Base-by-base conservation (phyloP, 2,113 vertebrate species). In the Pomatorhinus ruficollis region DNA sequence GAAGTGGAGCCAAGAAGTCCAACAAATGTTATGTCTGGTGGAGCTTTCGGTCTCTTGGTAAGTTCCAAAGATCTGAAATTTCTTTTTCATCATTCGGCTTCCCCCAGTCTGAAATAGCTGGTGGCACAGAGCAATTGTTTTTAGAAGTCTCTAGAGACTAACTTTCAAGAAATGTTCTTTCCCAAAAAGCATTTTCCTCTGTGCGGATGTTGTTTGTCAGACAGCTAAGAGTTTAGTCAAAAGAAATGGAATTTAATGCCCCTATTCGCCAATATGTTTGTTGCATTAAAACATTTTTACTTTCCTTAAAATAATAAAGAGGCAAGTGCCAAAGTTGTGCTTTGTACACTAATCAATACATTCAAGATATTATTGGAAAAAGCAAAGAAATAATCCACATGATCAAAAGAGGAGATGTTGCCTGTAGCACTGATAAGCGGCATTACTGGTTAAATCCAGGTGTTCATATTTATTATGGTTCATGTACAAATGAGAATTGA, bases 301-400 rank as follows among this genome's bases (percentile, higher is more conserved):
- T 94, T 77, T 70, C 57, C 50, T 52, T 57, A 69, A 19, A 70
- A 69, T 50, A 95, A 79, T 70, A 78, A 60, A 82, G 20, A 59
- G 31, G 17, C 31, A 89, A 52, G 54, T 76, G 42, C 14, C 52
- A 87, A 96, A 94, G 45, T n/a, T 31, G 24, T 57, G 17, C 19
- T 88, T 95, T 89, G 35, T 66, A 72, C 15, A 44, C 25, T 83
- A 52, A 96, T 93, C 83, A 83, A 40, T 92, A 64, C 25, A 88
- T 68, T 89, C 12, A 64, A 45, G 17, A 85, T 37, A 50, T 17
- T 75, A 80, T 49, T 78, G 20, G 79, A 57, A 94, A 96, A 92
- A 94, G 10, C 16, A 63, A 80, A 94, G 45, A 78, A 91, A 87
- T 24, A 83, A 61, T 70, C 17, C 59, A 53, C 24, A 12, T 17